Evolutionary conservation across 2,888 invertebrate species (phyloP), one percentile per base, ranked within the genome.

Genomic region (Syrista parreyssii): DNA sequence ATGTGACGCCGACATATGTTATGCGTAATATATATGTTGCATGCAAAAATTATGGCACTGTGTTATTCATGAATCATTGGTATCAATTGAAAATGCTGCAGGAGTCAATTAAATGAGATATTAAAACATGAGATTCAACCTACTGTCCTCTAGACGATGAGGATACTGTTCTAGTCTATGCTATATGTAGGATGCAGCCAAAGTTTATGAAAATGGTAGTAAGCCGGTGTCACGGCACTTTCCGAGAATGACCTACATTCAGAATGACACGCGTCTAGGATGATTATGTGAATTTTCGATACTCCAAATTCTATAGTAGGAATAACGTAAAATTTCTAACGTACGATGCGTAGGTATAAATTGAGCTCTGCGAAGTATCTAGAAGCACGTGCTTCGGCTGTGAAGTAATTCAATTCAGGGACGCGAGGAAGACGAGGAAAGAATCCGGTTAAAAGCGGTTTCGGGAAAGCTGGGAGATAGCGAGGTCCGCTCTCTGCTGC

Each of bases 391-490:
- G 76, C 36, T 40, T 68, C 68, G 73, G 32, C 72, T 30, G 11
- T 4, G 11, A 31, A 23, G 34, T n/a, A 68, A 76, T 73, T n/a
- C 36, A 68, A 73, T 30, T n/a, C 68, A 55, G 68, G 73, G 72
- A 40, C 80, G 75, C 75, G 75, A 69, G 23, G 31, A 55, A 55
- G 23, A 55, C 55, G 55, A 55, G 55, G 55, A 23, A 82, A 79
- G 55, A 55, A 82, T 81, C 82, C 77, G 76, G 78, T 82, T 82
- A 76, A 69, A 80, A 79, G 80, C 76, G 74, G 79, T 76, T 78
- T 76, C 75, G 73, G 36, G 71, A 75, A 79, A 76, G 40, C 32
- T 68, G 23, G 9, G 23, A 55, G 55, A 55, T 55, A 55, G 55
- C 55, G 23, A 55, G 55, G 23, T 23, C 23, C 23, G 9, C 55